Evolutionary conservation across 2,797 vertebrate species (phyloP).

Genomic region (Pagetopsis macropterus): DNA sequence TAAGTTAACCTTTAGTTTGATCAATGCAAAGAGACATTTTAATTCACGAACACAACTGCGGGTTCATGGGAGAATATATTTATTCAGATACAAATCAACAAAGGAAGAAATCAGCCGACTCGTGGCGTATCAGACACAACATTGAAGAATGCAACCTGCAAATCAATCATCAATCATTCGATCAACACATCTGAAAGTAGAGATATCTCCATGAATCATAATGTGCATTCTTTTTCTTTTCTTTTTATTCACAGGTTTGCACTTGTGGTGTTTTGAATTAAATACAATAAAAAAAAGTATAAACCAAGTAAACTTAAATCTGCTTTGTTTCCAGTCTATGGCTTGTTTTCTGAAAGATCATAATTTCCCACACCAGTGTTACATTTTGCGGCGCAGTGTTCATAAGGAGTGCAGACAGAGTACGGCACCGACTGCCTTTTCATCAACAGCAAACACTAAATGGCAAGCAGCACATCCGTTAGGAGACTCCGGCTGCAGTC

Average conservation of each 20-base stretch:
- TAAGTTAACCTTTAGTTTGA: slow-evolving; percentile 28
- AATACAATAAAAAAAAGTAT: slow-evolving; percentile 13
- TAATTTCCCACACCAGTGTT: slow-evolving; percentile 34
- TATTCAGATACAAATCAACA: slow-evolving; percentile 77
- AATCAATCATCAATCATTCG: slow-evolving; percentile 51
- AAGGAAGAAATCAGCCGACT: slow-evolving; percentile 49
- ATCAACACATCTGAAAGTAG: slow-evolving; percentile 54
- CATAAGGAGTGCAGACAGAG: slow-evolving; percentile 34
- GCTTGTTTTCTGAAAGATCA: slow-evolving; percentile 46
- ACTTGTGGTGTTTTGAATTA: slow-evolving; percentile 82
- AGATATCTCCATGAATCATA: slow-evolving; percentile 60
- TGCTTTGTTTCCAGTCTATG: slow-evolving; percentile 60
- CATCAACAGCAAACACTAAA: slow-evolving; percentile 41
- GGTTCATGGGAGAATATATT: slow-evolving; percentile 72
- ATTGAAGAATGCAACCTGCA: slow-evolving; percentile 53
- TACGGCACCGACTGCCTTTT: slow-evolving; percentile 40
- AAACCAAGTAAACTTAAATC: slow-evolving; percentile 47
- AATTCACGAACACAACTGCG: slow-evolving; percentile 29
- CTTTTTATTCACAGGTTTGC: slow-evolving; percentile 76
- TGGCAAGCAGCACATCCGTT: slow-evolving; percentile 30
- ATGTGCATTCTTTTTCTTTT: slow-evolving; percentile 63
- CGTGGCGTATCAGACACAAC: slow-evolving; percentile 27
- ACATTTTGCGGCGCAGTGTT: slow-evolving; percentile 45
- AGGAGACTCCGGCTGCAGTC: slow-evolving; percentile 37
- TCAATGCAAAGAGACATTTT: slow-evolving; percentile 20